Evolutionary conservation across 1,140 invertebrate genomes (phyloP), one percentile per base, ranked within the genome.

Genomic region (Cotesia chilonis): DNA sequence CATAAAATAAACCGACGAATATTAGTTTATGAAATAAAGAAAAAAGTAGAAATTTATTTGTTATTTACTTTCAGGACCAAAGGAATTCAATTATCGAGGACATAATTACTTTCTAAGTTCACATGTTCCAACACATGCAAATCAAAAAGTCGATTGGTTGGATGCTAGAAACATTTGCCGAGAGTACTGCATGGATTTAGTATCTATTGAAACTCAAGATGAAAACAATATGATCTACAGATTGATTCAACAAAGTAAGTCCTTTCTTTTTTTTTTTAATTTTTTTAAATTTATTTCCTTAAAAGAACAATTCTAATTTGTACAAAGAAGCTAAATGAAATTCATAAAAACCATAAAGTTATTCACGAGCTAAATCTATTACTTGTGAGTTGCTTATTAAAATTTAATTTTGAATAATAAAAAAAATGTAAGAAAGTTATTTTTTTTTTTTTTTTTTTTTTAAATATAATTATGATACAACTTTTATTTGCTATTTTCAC

Each of bases 111-210:
- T 96, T 91, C 95, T 91, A 89, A 95, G 90, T 76, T 92, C 93
- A 9, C 94, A 96, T 81, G 91, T 94, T 63, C 92, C 93, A 9
- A 91, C 90, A 61, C 91, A 94, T 72, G 90, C 91, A 54, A 92
- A 91, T 79, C 91, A 90, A 80, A 95, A 94, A 85, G 90, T 95
- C 12, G 94, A 97, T 84, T 97, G 95, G 95, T 87, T 96, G 70
- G 95, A 96, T 76, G 94, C 94, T 14, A 91, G 95, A 77, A 97
- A 97, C 84, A 90, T 94, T 73, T 97, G 95, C 85, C 89, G 95
- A 72, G 94, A 95, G 83, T 95, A 95, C 83, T 97, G 95, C 84
- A 97, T 97, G 95, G 95, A 96, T 82, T 90, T 95, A 57, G 92
- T 96, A 4, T 94, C 94, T 1, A 88, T 96, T 77, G 95, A 97